Evolutionary conservation across 2,797 vertebrate species (phyloP).

Genomic region (Hyperoplus immaculatus): DNA sequence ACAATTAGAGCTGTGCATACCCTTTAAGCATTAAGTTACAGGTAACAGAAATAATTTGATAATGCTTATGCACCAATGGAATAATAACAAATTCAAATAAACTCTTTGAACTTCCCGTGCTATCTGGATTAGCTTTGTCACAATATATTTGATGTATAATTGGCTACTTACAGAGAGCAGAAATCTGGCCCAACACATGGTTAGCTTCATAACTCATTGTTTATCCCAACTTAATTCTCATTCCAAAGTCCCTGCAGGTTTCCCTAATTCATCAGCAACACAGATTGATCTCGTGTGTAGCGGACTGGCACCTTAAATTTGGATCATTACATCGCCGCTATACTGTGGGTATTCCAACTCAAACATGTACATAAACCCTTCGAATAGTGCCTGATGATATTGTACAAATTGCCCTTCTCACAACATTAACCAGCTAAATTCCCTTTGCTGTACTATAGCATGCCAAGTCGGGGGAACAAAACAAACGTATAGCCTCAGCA

Average conservation of each 20-base stretch:
- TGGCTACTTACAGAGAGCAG: slow-evolving; percentile 1
- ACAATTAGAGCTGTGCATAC: slow-evolving; percentile 22
- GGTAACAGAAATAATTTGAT: slow-evolving; percentile 4
- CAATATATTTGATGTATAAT: slow-evolving; percentile 54
- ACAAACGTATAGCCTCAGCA: slow-evolving; percentile 74
- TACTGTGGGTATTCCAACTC: slow-evolving; percentile 52
- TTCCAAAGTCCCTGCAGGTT: slow-evolving; percentile 30
- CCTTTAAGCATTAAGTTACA: slow-evolving; percentile 4
- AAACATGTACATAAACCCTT: slow-evolving; percentile 64
- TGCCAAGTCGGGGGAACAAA: slow-evolving; percentile 70
- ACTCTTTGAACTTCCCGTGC: slow-evolving; percentile 6
- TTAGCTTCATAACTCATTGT: slow-evolving; percentile 47
- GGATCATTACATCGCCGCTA: slow-evolving; percentile 39
- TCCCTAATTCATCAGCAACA: slow-evolving; percentile 60
- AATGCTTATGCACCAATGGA: not conserved
- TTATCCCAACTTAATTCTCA: slow-evolving; percentile 56
- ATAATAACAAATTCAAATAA: slow-evolving; percentile 10
- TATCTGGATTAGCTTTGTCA: slow-evolving; percentile 52
- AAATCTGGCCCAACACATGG: slow-evolving; percentile 43
- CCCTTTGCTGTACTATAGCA: slow-evolving; percentile 55
- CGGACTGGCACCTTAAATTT: slow-evolving; percentile 55
- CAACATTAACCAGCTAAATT: slow-evolving; percentile 82
- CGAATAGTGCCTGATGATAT: slow-evolving; percentile 62
- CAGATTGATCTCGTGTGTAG: slow-evolving; percentile 66
- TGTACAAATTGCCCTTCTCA: slow-evolving; percentile 82